A percentile compares a stretch with the other conserved stretches of the same genome.
These are phyloP conservation scores for Heterohyrax brucei DNA, from an alignment of 2,797 vertebrate species.

Conservation along the genomic window DNA sequence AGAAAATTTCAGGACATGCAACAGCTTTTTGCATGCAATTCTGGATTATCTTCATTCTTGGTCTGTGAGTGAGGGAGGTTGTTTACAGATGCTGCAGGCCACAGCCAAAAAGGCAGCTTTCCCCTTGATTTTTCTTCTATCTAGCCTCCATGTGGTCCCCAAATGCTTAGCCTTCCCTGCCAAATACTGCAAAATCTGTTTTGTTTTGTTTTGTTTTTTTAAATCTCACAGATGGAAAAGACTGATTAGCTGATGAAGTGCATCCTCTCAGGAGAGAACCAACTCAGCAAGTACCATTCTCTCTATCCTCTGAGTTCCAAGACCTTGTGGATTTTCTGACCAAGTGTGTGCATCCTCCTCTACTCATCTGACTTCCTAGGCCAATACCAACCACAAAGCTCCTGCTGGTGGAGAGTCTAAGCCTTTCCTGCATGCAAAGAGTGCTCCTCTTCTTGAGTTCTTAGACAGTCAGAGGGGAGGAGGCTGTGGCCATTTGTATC, in stretches of 20 bases:
- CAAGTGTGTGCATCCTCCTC: background rate
- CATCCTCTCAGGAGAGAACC: background rate
- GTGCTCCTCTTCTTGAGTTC: background rate
- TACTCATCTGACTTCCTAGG: background rate
- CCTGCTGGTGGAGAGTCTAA: background rate
- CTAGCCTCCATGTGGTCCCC: slow-evolving; percentile 70
- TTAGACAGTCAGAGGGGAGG: background rate
- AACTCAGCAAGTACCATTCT: background rate
- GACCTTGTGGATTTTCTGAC: background rate
- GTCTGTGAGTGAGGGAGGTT: background rate
- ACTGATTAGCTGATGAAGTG: slow-evolving; percentile 70
- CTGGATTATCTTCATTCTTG: slow-evolving; percentile 46
- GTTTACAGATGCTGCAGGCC: slow-evolving; percentile 1
- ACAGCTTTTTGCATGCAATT: slow-evolving; percentile 5
- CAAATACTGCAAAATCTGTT: slow-evolving; percentile 83
- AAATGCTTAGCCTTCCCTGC: slow-evolving; percentile 66
- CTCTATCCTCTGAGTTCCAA: background rate
- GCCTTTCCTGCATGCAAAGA: background rate
- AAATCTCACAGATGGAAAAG: slow-evolving; percentile 80
- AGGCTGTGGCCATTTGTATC: background rate
- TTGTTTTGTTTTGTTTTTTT: slow-evolving; percentile 3
- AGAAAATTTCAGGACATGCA: background rate
- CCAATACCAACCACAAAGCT: background rate
- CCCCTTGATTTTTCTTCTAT: slow-evolving; percentile 66
- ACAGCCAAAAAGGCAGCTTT: slow-evolving; percentile 61